Evolutionary conservation across 1,140 invertebrate species (phyloP).

Genomic region (Maniola jurtina): DNA sequence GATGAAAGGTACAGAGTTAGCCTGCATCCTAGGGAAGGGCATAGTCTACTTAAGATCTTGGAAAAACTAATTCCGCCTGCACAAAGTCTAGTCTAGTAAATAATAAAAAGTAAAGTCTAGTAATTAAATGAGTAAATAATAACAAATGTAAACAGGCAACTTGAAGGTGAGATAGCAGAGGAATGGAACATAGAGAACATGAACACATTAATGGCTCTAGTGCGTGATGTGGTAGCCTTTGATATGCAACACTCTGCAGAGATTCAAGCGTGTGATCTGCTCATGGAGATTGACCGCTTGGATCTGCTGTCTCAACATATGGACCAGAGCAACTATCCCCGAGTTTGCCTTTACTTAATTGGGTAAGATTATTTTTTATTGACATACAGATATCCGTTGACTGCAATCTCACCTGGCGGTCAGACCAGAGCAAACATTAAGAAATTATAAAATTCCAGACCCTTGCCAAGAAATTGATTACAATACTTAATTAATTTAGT

Average conservation of each 20-base stretch:
- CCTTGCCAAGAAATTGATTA: too few species aligned
- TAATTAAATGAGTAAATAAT: neutral
- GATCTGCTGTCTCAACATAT: conserved; percentile 95
- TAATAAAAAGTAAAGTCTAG: too few species aligned
- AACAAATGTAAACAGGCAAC: conserved; percentile 79
- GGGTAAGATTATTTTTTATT: conserved; percentile 81
- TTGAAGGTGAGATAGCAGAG: conserved; percentile 95
- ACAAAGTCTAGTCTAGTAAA: too few species aligned
- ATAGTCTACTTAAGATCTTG: too few species aligned
- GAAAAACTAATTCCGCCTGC: too few species aligned
- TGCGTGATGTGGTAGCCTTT: conserved; percentile 95
- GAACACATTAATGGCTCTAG: conserved; percentile 86
- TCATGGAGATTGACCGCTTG: conserved; percentile 98
- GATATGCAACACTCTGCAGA: conserved; percentile 99
- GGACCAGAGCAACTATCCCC: conserved; percentile 93
- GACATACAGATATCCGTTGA: too few species aligned
- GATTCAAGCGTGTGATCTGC: conserved; percentile 98
- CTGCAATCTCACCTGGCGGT: too few species aligned
- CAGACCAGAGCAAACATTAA: too few species aligned
- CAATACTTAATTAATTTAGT: too few species aligned
- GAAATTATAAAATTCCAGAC: too few species aligned
- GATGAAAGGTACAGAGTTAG: too few species aligned
- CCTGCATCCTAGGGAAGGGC: too few species aligned
- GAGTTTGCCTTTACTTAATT: conserved; percentile 97
- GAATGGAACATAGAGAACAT: conserved; percentile 92